Conservation (phyloP, 1,140 invertebrate genomes). For the Drosophila kurseongensis region DNA sequence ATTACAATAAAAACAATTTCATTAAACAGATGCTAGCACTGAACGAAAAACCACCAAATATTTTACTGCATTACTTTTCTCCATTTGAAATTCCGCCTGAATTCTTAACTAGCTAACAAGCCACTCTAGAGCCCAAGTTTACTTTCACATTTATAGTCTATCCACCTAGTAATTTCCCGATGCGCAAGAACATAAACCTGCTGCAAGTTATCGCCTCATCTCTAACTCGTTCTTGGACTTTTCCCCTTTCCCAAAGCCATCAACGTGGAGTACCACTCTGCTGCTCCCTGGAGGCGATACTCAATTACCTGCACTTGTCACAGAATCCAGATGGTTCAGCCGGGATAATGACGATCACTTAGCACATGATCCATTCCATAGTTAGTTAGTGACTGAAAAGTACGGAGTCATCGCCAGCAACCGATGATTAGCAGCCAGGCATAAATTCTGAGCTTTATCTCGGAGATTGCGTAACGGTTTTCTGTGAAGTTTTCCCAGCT, state of each 20-base stretch:
- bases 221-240: constrained; percentile 16
- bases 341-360: constrained; percentile 44
- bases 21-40: neutral
- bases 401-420: constrained; percentile 14
- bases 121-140: neutral
- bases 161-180: neutral
- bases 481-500: constrained; percentile 8
- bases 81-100: neutral
- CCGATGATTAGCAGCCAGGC: constrained; percentile 25
- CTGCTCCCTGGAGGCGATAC: constrained; percentile 28
- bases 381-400: constrained; percentile 13
- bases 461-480: constrained; percentile 35
- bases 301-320: constrained; percentile 46
- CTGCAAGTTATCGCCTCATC: constrained; percentile 22
- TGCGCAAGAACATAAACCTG: constrained; percentile 23
- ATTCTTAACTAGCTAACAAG: neutral
- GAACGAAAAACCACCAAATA: neutral
- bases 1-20: neutral
- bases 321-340: constrained; percentile 27
- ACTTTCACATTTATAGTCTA: constrained; percentile 27
- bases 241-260: constrained; percentile 25
- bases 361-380: constrained; percentile 40
- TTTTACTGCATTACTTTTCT: neutral
- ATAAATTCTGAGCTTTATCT: constrained; percentile 43
- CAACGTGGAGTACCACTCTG: constrained; percentile 4